Evolutionary conservation across 2,888 invertebrate genomes (phyloP), one percentile per base, ranked within the genome.

Genomic region (Spisula subtruncata): DNA sequence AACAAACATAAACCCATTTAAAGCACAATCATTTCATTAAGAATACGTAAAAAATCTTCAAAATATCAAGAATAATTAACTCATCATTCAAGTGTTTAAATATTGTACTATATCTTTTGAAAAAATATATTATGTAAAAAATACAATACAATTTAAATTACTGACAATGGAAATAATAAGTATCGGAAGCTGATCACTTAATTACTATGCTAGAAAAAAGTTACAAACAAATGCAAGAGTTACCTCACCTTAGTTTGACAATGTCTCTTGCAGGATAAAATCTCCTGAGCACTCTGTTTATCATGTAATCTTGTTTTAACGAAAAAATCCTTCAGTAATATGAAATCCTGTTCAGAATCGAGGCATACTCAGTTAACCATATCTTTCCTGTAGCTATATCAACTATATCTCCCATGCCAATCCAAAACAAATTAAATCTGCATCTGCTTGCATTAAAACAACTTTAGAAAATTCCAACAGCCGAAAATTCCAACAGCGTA

Each of bases 341-440:
- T 35, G 35, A 75, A 32, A 75, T 75, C 35, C 75, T 16, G 35
- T 14, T 12, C 35, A 75, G 75, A 75, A 32, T 75, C 35, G 25
- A 18, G 4, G 32, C 60, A 25, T 75, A 66, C 60, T 25, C 41
- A 41, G 25, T 25, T 75, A 75, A 75, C 16, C 18, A 75, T 32
- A 75, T 35, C 35, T 14, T 75, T 32, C 75, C 75, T 75, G 20
- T n/a, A 1, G 12, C 29, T 85, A 85, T 79, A 85, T 79, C 80
- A 51, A 54, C 32, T 18, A n/a, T 66, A 85, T 85, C 85, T 85
- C 48, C 20, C 16, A 25, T 80, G 80, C 80, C 85, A 80, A 85
- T 85, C 80, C 85, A 80, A 85, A 85, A 80, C 85, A 85, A 85
- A 85, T 85, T 85, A 85, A 85, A 85, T 80, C 56, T 80, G 85